Evolutionary conservation across 2,797 vertebrate species (phyloP), one percentile per base, ranked within the genome.

Genomic region (Silurus lanzhouensis): DNA sequence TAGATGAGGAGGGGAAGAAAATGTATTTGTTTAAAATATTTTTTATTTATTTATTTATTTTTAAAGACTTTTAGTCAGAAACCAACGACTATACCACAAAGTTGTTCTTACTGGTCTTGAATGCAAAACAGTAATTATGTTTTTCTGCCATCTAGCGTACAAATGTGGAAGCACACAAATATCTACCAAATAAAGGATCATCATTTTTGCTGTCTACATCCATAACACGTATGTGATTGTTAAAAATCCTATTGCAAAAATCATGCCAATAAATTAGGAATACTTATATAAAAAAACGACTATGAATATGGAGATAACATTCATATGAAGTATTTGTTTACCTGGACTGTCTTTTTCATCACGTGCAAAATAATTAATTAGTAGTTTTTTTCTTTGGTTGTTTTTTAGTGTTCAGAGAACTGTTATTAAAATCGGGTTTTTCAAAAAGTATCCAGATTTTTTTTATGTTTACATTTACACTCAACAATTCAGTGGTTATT

Each of bases 71-170:
- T 25, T 22, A 80, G 6, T 15, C 6, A 78, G 22, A 66, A 13
- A 48, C 25, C 6, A 64, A 17, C 14, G 25, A 61, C 44, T 63
- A 44, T 46, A 27, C 22, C 15, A 52, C 44, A 78, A 44, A 20
- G 7, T 46, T 61, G 19, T 46, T n/a, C 58, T 22, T 20, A 2
- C 38, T 5, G 55, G 1, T 15, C 17, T 38, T 60, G 31, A 44
- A 10, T 25, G 60, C 38, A 48, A 48, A 48, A 64, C 2, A 25
- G 8, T n/a, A 79, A 22, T 48, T n/a, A 58, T 48, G 60, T 64
- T 64, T 80, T n/a, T 57, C n/a, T 81, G 2, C 80, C 63, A 81
- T 57, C 80, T 81, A 68, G 15, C 55, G 80, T 5, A 31, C 48
- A 68, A 13, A 31, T 68, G 5, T 55, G 79, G 46, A 55, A 81